phyloP scores from a whole-genome alignment of 2,113 vertebrate genomes.

The Pollimyrus isidori region DNA sequence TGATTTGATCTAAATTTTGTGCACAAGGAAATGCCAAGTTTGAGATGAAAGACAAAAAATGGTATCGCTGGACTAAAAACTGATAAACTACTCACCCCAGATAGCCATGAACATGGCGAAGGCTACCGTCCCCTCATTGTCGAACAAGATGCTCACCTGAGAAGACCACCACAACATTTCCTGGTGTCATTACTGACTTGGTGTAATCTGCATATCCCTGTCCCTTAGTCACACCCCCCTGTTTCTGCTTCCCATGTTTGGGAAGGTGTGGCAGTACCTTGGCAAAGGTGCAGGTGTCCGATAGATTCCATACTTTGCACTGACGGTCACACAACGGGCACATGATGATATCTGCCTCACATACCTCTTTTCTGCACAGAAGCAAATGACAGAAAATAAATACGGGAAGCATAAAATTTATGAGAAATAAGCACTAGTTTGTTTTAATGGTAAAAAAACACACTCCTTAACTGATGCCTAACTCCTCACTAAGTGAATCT shows the following conservation, averaged over 20 bases:
- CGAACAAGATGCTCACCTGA: slow-evolving; percentile 84
- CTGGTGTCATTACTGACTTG: neutral
- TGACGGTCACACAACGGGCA: slow-evolving; percentile 77
- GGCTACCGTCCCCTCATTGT: slow-evolving; percentile 80
- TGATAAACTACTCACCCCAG: slow-evolving; percentile 73
- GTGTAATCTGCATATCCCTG: neutral
- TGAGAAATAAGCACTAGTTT: neutral
- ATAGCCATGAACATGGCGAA: slow-evolving; percentile 89
- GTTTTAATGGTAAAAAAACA: neutral
- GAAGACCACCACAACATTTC: neutral
- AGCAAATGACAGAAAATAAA: neutral
- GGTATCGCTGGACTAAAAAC: neutral
- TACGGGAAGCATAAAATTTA: too few relatives aligned
- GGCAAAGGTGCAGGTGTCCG: slow-evolving; percentile 76
- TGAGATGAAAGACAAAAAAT: neutral
- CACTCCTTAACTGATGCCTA: neutral
- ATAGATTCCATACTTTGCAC: slow-evolving; percentile 66
- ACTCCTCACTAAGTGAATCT: neutral
- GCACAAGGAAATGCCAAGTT: neutral
- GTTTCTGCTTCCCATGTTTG: neutral
- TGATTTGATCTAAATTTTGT: neutral
- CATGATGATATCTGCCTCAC: slow-evolving; percentile 69
- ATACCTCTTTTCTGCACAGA: slow-evolving; percentile 75
- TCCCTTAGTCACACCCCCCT: neutral
- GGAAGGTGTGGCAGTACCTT: slow-evolving; percentile 56